Conservation (phyloP, 2,797 vertebrate species). For the Leptatherina wallacei region DNA sequence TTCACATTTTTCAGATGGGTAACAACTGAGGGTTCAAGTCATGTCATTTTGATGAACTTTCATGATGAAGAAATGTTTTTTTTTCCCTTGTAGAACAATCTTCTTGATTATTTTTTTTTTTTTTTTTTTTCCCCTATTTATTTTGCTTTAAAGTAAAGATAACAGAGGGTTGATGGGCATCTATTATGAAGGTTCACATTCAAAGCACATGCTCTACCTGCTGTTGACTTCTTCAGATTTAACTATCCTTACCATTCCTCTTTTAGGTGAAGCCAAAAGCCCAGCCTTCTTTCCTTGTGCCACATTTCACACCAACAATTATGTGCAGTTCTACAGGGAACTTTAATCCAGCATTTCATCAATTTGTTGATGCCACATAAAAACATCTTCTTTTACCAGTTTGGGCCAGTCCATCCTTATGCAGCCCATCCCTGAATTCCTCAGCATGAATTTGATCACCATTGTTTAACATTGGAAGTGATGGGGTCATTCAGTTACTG, state of each 20-base stretch:
- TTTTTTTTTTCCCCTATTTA: neutral
- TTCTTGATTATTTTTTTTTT: neutral
- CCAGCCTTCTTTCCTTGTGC: neutral
- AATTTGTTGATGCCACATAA: conserved; percentile 7
- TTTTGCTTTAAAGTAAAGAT: too few relatives aligned
- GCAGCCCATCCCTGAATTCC: neutral
- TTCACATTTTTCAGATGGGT: conserved; percentile 31
- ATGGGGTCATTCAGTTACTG: conserved; percentile 15
- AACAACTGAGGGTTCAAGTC: conserved; percentile 22
- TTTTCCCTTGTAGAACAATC: neutral
- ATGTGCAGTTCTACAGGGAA: neutral
- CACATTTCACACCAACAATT: conserved; percentile 27
- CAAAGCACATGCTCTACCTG: conserved; percentile 40
- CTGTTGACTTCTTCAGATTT: conserved; percentile 36
- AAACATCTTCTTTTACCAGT: neutral
- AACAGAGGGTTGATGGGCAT: conserved; percentile 13
- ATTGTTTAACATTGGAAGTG: neutral
- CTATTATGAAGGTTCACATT: conserved; percentile 58
- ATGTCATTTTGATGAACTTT: conserved; percentile 31
- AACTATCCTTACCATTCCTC: conserved; percentile 39
- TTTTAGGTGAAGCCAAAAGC: conserved; percentile 12
- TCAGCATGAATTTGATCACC: conserved; percentile 14
- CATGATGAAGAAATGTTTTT: conserved; percentile 15
- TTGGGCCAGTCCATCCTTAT: conserved; percentile 16
- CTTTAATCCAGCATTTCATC: conserved; percentile 4